Conservation (phyloP, 64 coral and sea anemone species). For the Dendrophyllia cribrosa region DNA sequence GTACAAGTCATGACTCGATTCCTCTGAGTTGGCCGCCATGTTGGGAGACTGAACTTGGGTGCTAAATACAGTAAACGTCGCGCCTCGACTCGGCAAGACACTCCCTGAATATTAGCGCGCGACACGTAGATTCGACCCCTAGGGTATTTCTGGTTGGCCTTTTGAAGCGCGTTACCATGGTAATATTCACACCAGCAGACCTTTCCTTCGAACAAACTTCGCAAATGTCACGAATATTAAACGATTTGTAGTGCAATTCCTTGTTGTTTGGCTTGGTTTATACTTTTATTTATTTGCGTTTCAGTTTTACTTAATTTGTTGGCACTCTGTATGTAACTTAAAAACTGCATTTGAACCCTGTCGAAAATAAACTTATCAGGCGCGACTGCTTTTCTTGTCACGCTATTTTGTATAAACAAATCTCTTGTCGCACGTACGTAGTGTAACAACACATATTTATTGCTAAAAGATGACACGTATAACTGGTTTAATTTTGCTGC, state of each 20-base stretch:
- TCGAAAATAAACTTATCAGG: not conserved
- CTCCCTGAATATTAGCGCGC: slow-evolving; percentile 30
- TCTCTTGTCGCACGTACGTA: not conserved
- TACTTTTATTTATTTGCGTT: not conserved
- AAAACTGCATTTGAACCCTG: not conserved
- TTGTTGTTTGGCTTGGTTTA: not conserved
- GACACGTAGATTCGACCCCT: slow-evolving; percentile 16
- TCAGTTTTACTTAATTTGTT: too few relatives aligned
- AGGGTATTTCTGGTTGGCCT: slow-evolving; percentile 19
- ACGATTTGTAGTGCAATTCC: not conserved
- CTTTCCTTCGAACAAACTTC: not conserved
- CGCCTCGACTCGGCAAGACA: slow-evolving; percentile 9
- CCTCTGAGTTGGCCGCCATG: slow-evolving; percentile 45
- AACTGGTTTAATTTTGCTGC: too few relatives aligned
- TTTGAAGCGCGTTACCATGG: slow-evolving; percentile 33
- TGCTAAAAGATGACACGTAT: too few relatives aligned
- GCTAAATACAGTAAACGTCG: not conserved
- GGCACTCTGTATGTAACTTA: not conserved
- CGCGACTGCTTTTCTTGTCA: not conserved
- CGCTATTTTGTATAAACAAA: not conserved
- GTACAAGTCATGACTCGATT: slow-evolving; percentile 9
- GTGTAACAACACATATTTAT: not conserved
- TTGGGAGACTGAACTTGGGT: slow-evolving; percentile 15
- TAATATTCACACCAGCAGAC: not conserved
- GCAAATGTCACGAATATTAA: not conserved